Conservation (phyloP, 2,797 vertebrate species). For the Phoebastria nigripes region DNA sequence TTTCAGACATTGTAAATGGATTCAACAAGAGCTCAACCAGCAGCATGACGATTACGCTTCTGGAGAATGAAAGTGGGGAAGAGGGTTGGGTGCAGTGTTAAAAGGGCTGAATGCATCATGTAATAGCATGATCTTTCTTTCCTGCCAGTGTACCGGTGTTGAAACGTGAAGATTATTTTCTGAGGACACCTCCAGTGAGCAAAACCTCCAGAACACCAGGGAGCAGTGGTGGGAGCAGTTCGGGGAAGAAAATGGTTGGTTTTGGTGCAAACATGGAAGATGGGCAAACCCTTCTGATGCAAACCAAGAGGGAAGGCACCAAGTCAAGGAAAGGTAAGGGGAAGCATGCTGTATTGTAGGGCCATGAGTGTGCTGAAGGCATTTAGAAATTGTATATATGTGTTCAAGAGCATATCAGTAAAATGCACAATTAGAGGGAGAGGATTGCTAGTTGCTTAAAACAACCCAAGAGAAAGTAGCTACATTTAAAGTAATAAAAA, state of each 20-base stretch:
- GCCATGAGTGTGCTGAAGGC: neutral
- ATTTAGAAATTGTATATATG: neutral
- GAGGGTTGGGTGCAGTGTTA: neutral
- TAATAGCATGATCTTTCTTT: neutral
- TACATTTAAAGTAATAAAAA: neutral
- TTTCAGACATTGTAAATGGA: neutral
- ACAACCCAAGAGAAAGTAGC: neutral
- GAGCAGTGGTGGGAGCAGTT: constrained; percentile 15
- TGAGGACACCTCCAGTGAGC: neutral
- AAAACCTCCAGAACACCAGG: constrained; percentile 21
- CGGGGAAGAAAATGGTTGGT: constrained; percentile 44
- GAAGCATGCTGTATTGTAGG: neutral
- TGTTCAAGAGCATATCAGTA: neutral
- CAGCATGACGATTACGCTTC: neutral
- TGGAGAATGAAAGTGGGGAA: neutral
- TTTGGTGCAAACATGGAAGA: constrained; percentile 1
- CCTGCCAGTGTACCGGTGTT: constrained; percentile 44
- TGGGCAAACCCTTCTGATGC: neutral
- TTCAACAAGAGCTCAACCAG: neutral
- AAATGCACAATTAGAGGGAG: neutral
- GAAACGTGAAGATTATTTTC: constrained; percentile 29
- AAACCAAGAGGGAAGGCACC: constrained; percentile 2
- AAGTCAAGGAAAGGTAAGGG: constrained; percentile 66
- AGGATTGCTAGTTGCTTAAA: neutral
- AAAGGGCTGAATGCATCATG: neutral